Conservation (phyloP, 2,888 invertebrate species). For the Clivina fossor region DNA sequence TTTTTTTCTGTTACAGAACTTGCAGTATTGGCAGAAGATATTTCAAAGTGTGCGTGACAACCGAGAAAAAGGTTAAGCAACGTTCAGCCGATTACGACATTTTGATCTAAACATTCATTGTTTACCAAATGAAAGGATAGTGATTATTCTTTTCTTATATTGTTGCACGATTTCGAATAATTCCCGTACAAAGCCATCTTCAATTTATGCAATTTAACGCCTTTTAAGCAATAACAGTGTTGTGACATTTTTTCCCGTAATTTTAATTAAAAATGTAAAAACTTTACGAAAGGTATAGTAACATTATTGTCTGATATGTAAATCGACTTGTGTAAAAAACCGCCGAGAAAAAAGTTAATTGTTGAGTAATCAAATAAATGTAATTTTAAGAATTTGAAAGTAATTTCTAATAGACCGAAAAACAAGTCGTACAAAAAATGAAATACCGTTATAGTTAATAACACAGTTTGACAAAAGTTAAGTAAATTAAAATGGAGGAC, state of each 20-base stretch:
- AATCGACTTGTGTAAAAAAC: conserved; percentile 8
- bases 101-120: conserved; percentile 25
- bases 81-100: conserved; percentile 17
- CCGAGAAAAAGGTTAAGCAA: conserved; percentile 19
- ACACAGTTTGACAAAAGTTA: background rate
- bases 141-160: too few species aligned
- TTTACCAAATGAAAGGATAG: conserved; percentile 25
- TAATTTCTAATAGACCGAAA: background rate
- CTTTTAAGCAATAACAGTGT: conserved; percentile 6
- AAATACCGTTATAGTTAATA: conserved; percentile 2
- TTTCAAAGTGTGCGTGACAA: conserved; percentile 14
- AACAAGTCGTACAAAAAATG: conserved; percentile 15
- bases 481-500: conserved; percentile 59
- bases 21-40: conserved; percentile 1
- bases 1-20: conserved; percentile 25
- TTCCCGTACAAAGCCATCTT: conserved; percentile 3
- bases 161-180: conserved; percentile 13
- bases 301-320: conserved; percentile 14
- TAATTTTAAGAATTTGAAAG: conserved; percentile 8
- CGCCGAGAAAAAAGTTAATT: conserved; percentile 1
- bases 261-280: conserved; percentile 21
- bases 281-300: conserved; percentile 6
- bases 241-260: conserved; percentile 3
- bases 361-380: background rate
- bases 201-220: conserved; percentile 12